Evolutionary conservation across 2,888 invertebrate species (phyloP), one percentile per base, ranked within the genome.

Genomic region (Leptopilina drosophilae): DNA sequence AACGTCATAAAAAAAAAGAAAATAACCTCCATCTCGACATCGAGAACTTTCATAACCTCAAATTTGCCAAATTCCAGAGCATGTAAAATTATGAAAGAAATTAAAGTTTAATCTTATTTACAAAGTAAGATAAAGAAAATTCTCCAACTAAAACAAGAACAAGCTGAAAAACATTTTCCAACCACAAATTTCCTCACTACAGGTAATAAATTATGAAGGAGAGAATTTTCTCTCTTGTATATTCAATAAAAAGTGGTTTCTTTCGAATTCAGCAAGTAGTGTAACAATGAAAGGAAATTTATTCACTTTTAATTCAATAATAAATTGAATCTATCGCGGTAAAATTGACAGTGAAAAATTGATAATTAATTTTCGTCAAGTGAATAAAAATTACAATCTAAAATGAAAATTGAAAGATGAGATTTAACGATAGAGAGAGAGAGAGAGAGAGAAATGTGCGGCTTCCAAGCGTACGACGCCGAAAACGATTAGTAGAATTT

Each of bases 391-490:
- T 20, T 20, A 15, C 2, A 20, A 20, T n/a, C 0, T 59, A 20
- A 0, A 20, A 20, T 62, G 20, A 62, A 20, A 20, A 62, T 62
- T 62, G 59, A 9, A 20, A 9, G 8, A 62, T 15, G 59, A n/a
- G 33, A n/a, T 59, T 3, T 59, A 59, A 15, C 4, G 33, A 33
- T 33, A 33, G n/a, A n/a, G 7, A 7, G 3, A 20, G 20, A n/a
- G 7, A 7, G 3, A 20, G 20, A 20, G 20, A 62, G n/a, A 20
- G 0, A 73, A 40, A 56, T 33, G 40, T 59, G 73, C n/a, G 73
- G 33, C 73, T 73, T 56, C 5, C 53, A 73, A 73, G 73, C 56
- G 2, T 5, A 59, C 6, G 73, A 73, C 73, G 73, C 73, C 73
- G 73, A 73, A 33, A 56, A 33, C 9, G 26, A 2, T 1, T 15